phyloP scores from a whole-genome alignment of 2,797 vertebrate species.

The Rhynchonycteris naso region DNA sequence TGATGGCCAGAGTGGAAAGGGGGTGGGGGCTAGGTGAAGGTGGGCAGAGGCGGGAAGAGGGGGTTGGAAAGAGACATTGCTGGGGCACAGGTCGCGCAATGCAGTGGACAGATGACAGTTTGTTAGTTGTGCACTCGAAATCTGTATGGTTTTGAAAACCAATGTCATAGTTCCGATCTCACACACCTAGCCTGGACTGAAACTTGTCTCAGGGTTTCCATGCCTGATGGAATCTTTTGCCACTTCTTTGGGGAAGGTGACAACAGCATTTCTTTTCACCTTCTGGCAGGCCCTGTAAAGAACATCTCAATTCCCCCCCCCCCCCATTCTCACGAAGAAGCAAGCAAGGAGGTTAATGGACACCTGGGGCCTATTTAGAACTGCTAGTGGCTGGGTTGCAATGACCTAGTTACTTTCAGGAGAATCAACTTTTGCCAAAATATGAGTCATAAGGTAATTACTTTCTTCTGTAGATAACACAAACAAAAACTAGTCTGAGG shows the following conservation, averaged over 20 bases:
- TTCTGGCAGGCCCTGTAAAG: background rate
- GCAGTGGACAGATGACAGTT: too few species aligned
- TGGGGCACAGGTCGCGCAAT: too few species aligned
- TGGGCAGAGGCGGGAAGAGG: too few species aligned
- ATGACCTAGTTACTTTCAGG: slow-evolving; percentile 21
- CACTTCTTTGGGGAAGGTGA: background rate
- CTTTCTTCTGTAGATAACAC: background rate
- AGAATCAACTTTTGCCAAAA: background rate
- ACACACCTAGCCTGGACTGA: fast-evolving
- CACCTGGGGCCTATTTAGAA: background rate
- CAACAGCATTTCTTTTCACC: background rate
- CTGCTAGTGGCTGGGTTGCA: background rate
- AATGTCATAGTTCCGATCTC: background rate
- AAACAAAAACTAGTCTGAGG: background rate
- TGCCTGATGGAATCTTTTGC: background rate
- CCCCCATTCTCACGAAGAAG: background rate
- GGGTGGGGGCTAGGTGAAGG: too few species aligned
- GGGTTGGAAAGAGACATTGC: too few species aligned
- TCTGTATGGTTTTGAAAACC: too few species aligned
- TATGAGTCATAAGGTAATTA: background rate
- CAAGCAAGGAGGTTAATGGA: background rate
- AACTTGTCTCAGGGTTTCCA: background rate
- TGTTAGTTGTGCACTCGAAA: too few species aligned
- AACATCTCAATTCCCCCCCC: background rate
- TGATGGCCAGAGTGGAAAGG: too few species aligned